Evolutionary conservation across 2,797 vertebrate species (phyloP), one percentile per base, ranked within the genome.

Genomic region (Crax fasciolata): DNA sequence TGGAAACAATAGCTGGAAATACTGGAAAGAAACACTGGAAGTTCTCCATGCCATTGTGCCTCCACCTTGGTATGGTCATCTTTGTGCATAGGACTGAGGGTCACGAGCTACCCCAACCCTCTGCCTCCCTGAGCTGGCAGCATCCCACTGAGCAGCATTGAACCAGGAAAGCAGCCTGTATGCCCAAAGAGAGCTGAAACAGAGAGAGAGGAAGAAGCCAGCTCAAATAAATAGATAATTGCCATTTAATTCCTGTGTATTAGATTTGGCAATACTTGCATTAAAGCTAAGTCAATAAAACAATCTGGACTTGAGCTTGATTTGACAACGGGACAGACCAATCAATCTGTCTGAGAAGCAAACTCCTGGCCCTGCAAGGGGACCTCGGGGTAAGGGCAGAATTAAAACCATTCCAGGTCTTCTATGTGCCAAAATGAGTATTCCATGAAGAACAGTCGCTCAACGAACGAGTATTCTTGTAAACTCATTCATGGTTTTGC

Each of bases 181-280:
- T 73, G 74, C 65, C 5, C 18, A 61, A 63, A 58, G 54, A 39
- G 43, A 80, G 75, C 54, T 89, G 72, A 87, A 92, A 46, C 63
- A 35, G 44, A 58, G 72, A 71, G 66, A 51, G 85, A 93, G 84
- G 89, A 94, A 94, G 83, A 58, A 91, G 95, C 85, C 88, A 96
- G 75, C 75, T 89, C 74, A 90, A 83, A 94, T 58, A 96, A 93
- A 92, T 68, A 65, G 92, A 58, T 93, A 96, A 96, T 93, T 93
- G 92, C 81, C 90, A 96, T 95, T 96, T 96, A 95, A 97, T 94
- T 93, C 87, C 81, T 20, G 13, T 0, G 1, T 89, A 92, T 94
- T 96, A 93, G 78, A 95, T 95, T 62, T 96, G 93, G 94, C 94
- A 92, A 96, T 78, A 54, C 80, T 93, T 8, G 2, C 70, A 68